A percentile compares a stretch with the other conserved stretches of the same genome.
Conservation (phyloP, 1,140 invertebrate species). For the Trichoplusia ni region DNA sequence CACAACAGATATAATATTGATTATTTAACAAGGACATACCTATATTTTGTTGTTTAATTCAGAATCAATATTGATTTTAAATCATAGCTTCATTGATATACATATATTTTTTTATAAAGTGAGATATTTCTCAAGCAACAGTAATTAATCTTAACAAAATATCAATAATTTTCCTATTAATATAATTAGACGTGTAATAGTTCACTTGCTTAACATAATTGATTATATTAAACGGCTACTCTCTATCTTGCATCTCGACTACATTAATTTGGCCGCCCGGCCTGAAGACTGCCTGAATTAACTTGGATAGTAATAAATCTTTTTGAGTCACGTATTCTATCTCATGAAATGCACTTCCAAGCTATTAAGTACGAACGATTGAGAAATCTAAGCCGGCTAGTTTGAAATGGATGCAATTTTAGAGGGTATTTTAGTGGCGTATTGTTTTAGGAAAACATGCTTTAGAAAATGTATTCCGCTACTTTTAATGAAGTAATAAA, state of each 20-base stretch:
- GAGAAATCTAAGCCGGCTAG: constrained; percentile 26
- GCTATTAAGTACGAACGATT: constrained; percentile 37
- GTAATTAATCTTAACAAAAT: too few species aligned
- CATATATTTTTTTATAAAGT: too few species aligned
- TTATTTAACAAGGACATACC: too few species aligned
- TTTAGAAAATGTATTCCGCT: too few species aligned
- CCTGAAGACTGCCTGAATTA: constrained; percentile 23
- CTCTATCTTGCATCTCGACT: constrained; percentile 16
- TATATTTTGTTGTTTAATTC: too few species aligned
- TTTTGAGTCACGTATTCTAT: constrained; percentile 48
- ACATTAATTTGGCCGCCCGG: constrained; percentile 30
- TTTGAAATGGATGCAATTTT: not conserved
- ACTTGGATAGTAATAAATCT: constrained; percentile 41
- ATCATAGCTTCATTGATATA: too few species aligned
- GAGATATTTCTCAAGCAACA: too few species aligned
- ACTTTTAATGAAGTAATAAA: too few species aligned
- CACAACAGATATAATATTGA: too few species aligned
- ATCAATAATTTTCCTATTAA: too few species aligned
- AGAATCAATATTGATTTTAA: too few species aligned
- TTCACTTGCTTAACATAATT: constrained; percentile 20
- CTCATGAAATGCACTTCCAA: constrained; percentile 43
- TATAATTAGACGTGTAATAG: constrained; percentile 4
- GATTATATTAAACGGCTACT: constrained; percentile 15
- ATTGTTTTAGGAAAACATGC: constrained; percentile 11
- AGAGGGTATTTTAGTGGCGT: not conserved